phyloP scores from a whole-genome alignment of 2,888 invertebrate species.

The Conomelus anceps region DNA sequence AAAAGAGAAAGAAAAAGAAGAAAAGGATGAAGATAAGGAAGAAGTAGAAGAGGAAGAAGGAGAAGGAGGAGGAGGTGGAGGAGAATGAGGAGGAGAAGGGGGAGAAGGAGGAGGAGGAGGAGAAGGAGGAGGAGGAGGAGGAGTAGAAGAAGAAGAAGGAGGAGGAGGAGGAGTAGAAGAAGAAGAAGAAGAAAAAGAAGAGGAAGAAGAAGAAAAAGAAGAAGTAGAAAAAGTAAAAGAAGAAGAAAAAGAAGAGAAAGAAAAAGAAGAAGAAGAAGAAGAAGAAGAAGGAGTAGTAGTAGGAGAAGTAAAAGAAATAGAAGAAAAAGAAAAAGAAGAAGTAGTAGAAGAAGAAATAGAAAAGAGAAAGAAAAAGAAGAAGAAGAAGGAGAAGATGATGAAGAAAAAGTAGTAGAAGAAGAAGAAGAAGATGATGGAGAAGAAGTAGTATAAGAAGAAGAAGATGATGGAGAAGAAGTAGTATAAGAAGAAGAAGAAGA shows the following conservation, averaged over 20 bases:
- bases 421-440: neutral
- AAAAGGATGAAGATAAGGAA: neutral
- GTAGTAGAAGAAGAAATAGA: conserved; percentile 25
- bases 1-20: neutral
- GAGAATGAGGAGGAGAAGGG: too few species aligned
- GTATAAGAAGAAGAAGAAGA: too few species aligned
- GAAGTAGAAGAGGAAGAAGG: neutral
- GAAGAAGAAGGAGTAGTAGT: neutral
- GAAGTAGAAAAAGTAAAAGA: conserved; percentile 8
- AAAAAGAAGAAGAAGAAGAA: neutral
- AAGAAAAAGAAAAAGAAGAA: too few species aligned
- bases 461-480: too few species aligned
- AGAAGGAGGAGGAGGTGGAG: neutral
- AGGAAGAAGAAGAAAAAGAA: conserved; percentile 25
- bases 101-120: neutral
- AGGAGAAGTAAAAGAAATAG: conserved; percentile 12
- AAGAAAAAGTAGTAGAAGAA: too few species aligned
- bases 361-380: conserved; percentile 15
- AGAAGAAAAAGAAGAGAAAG: neutral
- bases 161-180: too few species aligned
- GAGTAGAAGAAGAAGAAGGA: neutral
- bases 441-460: too few species aligned
- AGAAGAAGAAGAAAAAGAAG: conserved; percentile 34
- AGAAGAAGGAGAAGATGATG: neutral
- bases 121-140: neutral